Conservation (phyloP, 2,888 invertebrate genomes). For the Pristionchus fissidentatus region DNA sequence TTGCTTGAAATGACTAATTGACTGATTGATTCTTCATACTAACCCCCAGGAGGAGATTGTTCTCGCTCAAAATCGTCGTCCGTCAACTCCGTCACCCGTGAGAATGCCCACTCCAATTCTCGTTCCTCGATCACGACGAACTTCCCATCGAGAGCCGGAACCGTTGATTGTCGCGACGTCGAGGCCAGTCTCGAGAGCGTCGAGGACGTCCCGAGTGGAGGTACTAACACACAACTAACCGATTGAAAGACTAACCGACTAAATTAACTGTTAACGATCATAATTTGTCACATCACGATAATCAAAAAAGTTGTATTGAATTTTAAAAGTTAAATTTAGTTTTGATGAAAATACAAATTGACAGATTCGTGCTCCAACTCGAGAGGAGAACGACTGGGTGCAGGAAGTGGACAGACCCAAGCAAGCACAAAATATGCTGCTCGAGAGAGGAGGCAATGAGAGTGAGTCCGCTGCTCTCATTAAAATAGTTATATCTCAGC, state of each 20-base stretch:
- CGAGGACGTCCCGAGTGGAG: constrained; percentile 7
- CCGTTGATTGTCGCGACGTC: not conserved
- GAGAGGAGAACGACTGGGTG: constrained; percentile 51
- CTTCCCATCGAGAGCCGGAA: constrained; percentile 24
- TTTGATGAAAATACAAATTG: too few species aligned
- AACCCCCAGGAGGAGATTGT: constrained; percentile 30
- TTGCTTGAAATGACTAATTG: not conserved
- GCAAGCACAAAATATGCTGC: constrained; percentile 46
- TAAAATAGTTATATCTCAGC: not conserved
- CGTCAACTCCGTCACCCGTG: not conserved
- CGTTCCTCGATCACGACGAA: not conserved
- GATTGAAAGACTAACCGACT: not conserved
- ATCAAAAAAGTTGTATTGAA: too few species aligned
- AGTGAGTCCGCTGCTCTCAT: not conserved
- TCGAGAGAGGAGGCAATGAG: not conserved
- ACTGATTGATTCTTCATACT: not conserved
- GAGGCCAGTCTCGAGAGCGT: not conserved
- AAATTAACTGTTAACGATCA: not conserved
- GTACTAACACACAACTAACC: not conserved
- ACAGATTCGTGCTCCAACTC: constrained; percentile 10
- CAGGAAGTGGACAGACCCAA: constrained; percentile 51
- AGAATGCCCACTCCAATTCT: not conserved
- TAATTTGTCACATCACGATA: too few species aligned
- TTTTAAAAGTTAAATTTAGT: too few species aligned
- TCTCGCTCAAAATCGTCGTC: not conserved